Evolutionary conservation across 2,888 invertebrate genomes (phyloP), one percentile per base, ranked within the genome.

Genomic region (Buathra laborator): DNA sequence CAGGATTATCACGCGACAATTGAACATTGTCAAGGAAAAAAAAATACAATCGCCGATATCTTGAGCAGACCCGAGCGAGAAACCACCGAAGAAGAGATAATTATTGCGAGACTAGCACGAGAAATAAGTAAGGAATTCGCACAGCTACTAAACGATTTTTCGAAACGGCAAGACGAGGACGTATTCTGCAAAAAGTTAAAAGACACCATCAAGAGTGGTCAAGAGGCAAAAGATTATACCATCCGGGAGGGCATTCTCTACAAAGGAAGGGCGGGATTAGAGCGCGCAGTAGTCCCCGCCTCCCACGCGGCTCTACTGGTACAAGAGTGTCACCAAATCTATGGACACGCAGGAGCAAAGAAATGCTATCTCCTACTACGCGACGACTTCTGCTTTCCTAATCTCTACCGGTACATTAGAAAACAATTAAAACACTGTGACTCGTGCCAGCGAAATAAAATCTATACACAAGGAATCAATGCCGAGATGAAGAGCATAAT

Each of bases 371-470:
- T 16, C 3, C 14, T 53, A 4, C 51, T 53, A 7, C 14, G 51
- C n/a, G 51, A 53, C 5, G 51, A 53, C 51, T 53, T 53, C 51
- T 3, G 16, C 16, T 16, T 2, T 0, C 43, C 67, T 3, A 72
- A 72, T 14, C 14, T 84, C 2, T 19, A 43, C 6, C 67, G 74
- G 29, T 12, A 12, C 19, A n/a, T 77, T 1, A 19, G 44, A 2
- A 19, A 37, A 3, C 19, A 24, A 7, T 46, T 85, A 1, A 19
- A 62, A 4, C 12, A 44, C 24, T 81, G 86, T 12, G 84, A 85
- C 37, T 43, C 10, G 10, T 83, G 83, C 43, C 86, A 24, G 24
- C 24, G 24, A 3, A 24, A 24, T 24, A 24, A 24, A 24, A 24
- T 24, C 2, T 24, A 24, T 24, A 24, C 24, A 24, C 24, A 24